A percentile compares a stretch with the other conserved stretches of the same genome.
These are phyloP conservation scores for Marmota flaviventris DNA, from an alignment of 2,113 vertebrate species.

Conservation along the genomic window DNA sequence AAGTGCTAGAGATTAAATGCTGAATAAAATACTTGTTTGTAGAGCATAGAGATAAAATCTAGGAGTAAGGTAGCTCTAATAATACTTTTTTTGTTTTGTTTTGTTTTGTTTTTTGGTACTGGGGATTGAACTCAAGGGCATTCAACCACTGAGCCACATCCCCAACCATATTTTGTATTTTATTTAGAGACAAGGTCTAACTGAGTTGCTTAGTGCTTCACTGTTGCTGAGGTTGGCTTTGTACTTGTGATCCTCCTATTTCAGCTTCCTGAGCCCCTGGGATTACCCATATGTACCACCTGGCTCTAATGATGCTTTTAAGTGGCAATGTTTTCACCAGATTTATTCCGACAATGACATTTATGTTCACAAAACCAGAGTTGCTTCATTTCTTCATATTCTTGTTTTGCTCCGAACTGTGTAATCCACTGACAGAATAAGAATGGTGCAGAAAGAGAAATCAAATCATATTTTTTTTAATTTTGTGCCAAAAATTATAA, in stretches of 20 bases:
- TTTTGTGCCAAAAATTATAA: slow-evolving; percentile 68
- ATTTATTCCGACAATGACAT: background rate
- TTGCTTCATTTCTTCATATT: slow-evolving; percentile 14
- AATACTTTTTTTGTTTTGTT: background rate
- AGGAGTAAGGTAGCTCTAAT: background rate
- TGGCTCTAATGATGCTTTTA: background rate
- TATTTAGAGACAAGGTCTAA: too few species aligned
- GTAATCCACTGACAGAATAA: background rate
- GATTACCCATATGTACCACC: too few species aligned
- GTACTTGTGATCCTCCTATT: too few species aligned
- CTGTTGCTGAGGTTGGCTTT: too few species aligned
- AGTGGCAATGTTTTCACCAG: background rate
- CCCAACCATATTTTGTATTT: too few species aligned
- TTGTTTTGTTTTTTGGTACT: too few species aligned
- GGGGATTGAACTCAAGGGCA: too few species aligned
- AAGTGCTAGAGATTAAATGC: background rate
- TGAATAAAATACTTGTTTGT: background rate
- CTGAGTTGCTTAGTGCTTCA: too few species aligned
- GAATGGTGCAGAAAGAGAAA: background rate
- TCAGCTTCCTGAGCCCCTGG: too few species aligned
- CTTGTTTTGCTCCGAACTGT: slow-evolving; percentile 2
- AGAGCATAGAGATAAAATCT: background rate
- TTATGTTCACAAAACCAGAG: background rate
- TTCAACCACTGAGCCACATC: too few species aligned
- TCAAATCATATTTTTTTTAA: slow-evolving; percentile 53